Evolutionary conservation across 2,888 invertebrate genomes (phyloP).

Genomic region (Lissocephala sabroskyi): DNA sequence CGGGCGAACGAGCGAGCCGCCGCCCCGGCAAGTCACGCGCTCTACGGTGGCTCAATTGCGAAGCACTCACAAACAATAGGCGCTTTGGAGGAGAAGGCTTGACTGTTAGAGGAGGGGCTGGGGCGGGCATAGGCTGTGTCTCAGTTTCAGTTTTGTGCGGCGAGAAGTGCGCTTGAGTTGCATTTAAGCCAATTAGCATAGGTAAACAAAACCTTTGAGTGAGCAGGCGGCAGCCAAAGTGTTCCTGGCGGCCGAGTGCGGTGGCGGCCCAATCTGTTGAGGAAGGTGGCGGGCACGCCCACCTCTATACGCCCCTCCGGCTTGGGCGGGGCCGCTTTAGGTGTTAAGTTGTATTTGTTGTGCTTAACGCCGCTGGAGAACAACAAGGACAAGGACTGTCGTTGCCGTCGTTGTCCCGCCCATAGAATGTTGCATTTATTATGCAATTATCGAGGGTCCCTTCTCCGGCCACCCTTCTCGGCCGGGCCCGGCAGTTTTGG

Average conservation of each 20-base stretch:
- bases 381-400: not conserved
- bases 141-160: slow-evolving; percentile 38
- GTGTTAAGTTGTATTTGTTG: slow-evolving; percentile 44
- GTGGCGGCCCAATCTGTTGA: too few species aligned
- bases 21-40: not conserved
- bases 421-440: slow-evolving; percentile 62
- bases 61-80: slow-evolving; percentile 51
- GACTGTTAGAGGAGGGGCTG: not conserved
- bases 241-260: slow-evolving; percentile 41
- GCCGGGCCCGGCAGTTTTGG: not conserved
- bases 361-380: slow-evolving; percentile 26
- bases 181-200: slow-evolving; percentile 69
- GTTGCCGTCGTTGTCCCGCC: slow-evolving; percentile 15
- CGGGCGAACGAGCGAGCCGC: too few species aligned
- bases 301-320: too few species aligned
- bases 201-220: slow-evolving; percentile 66
- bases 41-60: slow-evolving; percentile 45
- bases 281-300: too few species aligned
- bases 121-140: slow-evolving; percentile 11
- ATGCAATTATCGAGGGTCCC: slow-evolving; percentile 62
- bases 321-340: too few species aligned
- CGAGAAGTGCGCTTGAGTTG: slow-evolving; percentile 64
- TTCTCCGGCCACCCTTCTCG: too few species aligned
- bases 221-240: slow-evolving; percentile 55
- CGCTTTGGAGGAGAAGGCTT: not conserved